phyloP scores from a whole-genome alignment of 2,797 vertebrate genomes.

The Pteropus rufus region DNA sequence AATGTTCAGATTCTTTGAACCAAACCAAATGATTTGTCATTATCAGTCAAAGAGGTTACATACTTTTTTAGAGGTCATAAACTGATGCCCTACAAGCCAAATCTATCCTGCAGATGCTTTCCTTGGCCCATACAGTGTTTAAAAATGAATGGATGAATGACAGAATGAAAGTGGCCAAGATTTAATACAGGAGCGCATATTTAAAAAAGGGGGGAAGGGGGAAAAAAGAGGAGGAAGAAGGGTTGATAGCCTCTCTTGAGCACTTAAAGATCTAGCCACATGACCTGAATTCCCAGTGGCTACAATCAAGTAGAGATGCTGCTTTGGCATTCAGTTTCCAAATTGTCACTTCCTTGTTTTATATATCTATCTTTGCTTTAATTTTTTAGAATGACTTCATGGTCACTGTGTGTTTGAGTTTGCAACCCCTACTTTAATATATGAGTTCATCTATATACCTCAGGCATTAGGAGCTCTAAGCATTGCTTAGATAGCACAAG shows the following conservation, averaged over 20 bases:
- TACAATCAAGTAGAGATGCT: neutral
- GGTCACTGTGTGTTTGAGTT: neutral
- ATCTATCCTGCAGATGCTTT: neutral
- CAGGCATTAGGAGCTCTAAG: neutral
- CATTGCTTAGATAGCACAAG: neutral
- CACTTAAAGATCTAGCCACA: neutral
- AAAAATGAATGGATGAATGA: no score
- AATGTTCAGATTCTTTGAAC: neutral
- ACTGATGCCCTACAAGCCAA: neutral
- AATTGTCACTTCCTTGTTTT: neutral
- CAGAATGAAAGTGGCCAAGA: neutral
- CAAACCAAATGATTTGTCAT: neutral
- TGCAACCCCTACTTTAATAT: neutral
- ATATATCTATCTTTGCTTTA: neutral
- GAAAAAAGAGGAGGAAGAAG: neutral
- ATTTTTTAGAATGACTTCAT: neutral
- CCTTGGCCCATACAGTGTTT: neutral
- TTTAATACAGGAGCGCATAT: neutral
- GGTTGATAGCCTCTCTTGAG: neutral
- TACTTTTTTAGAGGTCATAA: neutral
- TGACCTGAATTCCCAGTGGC: neutral
- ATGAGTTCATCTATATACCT: neutral
- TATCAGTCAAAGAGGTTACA: neutral
- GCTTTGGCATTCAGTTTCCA: neutral
- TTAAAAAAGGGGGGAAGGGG: neutral